phyloP scores from a whole-genome alignment of 2,888 invertebrate genomes.

The Eremobia ochroleuca region DNA sequence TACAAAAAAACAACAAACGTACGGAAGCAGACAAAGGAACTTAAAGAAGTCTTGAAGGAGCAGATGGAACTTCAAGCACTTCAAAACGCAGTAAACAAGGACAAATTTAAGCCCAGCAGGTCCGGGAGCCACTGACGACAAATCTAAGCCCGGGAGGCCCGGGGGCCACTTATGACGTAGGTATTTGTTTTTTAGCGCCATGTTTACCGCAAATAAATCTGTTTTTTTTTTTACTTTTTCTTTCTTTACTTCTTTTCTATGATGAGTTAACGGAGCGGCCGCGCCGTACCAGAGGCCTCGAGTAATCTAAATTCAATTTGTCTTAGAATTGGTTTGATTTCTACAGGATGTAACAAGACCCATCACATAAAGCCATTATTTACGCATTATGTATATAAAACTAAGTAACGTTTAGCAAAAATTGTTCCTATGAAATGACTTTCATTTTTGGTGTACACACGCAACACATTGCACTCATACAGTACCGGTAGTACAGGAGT shows the following conservation, averaged over 20 bases:
- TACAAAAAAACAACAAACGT: background rate
- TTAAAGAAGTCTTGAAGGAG: accelerated
- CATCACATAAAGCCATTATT: background rate
- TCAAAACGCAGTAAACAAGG: accelerated
- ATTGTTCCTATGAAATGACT: background rate
- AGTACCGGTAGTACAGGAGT: too few relatives aligned
- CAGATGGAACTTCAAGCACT: background rate
- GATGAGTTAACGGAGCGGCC: too few relatives aligned
- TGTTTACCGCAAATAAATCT: background rate
- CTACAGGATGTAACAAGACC: background rate
- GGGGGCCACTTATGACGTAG: accelerated
- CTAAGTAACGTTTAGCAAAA: background rate
- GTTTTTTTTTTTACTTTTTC: background rate
- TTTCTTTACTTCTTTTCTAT: background rate
- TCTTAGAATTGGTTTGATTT: background rate
- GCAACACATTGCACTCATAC: too few relatives aligned
- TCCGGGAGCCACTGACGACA: too few relatives aligned
- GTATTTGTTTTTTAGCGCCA: background rate
- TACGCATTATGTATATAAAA: background rate
- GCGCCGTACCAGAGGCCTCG: too few relatives aligned
- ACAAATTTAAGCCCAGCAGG: background rate
- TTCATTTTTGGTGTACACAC: background rate
- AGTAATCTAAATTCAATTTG: background rate
- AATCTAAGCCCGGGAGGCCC: background rate
- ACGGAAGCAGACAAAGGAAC: accelerated